phyloP scores from a whole-genome alignment of 2,888 invertebrate genomes.

The Polymixis lichenea region DNA sequence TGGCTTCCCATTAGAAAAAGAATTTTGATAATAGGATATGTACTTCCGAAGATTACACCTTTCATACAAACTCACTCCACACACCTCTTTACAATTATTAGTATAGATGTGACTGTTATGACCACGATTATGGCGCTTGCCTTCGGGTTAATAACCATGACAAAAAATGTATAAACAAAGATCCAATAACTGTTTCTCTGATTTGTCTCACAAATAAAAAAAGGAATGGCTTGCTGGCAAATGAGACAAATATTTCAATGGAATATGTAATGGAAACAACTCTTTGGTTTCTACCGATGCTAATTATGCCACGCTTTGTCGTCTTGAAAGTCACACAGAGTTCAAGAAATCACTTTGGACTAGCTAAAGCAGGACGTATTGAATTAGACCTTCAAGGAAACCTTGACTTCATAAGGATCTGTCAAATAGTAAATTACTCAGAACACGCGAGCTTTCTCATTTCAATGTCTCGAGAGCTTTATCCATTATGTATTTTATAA shows the following conservation, averaged over 20 bases:
- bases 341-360: slow-evolving; percentile 26
- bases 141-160: not conserved
- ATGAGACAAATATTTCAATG: not conserved
- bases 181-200: not conserved
- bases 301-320: not conserved
- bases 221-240: not conserved
- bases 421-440: slow-evolving; percentile 16
- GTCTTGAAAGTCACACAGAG: slow-evolving; percentile 21
- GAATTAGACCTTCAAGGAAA: slow-evolving; percentile 16
- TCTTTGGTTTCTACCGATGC: not conserved
- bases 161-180: not conserved
- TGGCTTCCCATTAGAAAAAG: not conserved
- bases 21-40: too few species aligned
- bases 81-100: not conserved
- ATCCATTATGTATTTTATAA: not conserved
- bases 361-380: slow-evolving; percentile 21
- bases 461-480: not conserved
- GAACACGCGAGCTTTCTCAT: slow-evolving; percentile 21
- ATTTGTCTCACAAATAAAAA: not conserved
- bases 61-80: too few species aligned
- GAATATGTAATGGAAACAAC: not conserved
- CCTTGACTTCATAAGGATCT: slow-evolving; percentile 26
- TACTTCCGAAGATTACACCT: too few species aligned
- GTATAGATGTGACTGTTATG: not conserved
- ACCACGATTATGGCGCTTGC: not conserved